Evolutionary conservation across 2,113 vertebrate genomes (phyloP).

Genomic region (Petrocephalus zakoni): DNA sequence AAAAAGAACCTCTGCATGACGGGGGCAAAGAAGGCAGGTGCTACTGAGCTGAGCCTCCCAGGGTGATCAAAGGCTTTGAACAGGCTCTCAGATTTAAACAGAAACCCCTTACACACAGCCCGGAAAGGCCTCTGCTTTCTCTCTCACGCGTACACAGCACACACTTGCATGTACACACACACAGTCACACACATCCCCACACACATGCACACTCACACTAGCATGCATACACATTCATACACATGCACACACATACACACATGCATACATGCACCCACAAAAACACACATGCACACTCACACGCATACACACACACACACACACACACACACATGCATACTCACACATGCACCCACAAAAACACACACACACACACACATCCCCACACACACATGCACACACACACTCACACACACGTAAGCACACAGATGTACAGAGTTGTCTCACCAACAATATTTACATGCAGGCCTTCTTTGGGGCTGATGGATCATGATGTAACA

Average conservation of each 20-base stretch:
- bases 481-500: neutral
- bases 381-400: neutral
- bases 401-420: neutral
- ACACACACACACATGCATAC: neutral
- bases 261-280: neutral
- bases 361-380: neutral
- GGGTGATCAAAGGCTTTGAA: slow-evolving; percentile 6
- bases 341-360: neutral
- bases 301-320: neutral
- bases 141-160: neutral
- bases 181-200: neutral
- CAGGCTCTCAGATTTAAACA: neutral
- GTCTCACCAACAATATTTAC: neutral
- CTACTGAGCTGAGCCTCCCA: neutral
- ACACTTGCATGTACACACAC: neutral
- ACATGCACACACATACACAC: neutral
- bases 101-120: neutral
- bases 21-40: neutral
- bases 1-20: neutral
- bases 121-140: neutral
- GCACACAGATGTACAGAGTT: neutral
- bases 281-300: neutral
- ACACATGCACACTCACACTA: neutral
- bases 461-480: neutral
- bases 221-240: neutral